Conservation (phyloP, 2,113 vertebrate species). For the Oenanthe melanoleuca region DNA sequence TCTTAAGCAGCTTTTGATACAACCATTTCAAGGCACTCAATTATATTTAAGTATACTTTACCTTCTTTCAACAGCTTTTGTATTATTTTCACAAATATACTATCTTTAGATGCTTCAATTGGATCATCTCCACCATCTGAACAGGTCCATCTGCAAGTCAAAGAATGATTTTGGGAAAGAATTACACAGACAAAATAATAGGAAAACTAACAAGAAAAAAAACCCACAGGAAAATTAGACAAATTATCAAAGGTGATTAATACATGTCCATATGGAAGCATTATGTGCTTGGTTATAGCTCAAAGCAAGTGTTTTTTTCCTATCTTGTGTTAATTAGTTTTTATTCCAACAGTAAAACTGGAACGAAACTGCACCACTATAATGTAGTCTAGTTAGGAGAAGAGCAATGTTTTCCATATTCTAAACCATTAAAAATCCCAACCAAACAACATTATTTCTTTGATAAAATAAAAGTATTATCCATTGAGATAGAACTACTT, state of each 20-base stretch:
- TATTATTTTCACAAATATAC: conserved; percentile 93
- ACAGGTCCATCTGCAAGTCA: conserved; percentile 84
- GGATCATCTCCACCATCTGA: conserved; percentile 90
- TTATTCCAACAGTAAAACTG: not conserved
- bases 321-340: not conserved
- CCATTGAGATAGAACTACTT: not conserved
- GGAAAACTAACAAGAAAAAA: not conserved
- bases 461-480: not conserved
- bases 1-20: not conserved
- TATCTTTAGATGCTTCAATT: conserved; percentile 91
- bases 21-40: not conserved
- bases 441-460: not conserved
- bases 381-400: not conserved
- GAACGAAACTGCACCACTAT: not conserved
- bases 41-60: conserved; percentile 50
- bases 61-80: conserved; percentile 94
- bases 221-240: not conserved
- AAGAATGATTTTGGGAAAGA: not conserved
- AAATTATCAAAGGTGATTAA: not conserved
- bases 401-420: not conserved
- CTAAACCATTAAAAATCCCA: not conserved
- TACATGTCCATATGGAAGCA: not conserved
- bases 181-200: not conserved
- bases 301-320: not conserved
- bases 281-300: not conserved